A percentile compares a stretch with the other conserved stretches of the same genome.
Conservation (phyloP, 2,113 vertebrate species). For the Actenoides lindsayi region DNA sequence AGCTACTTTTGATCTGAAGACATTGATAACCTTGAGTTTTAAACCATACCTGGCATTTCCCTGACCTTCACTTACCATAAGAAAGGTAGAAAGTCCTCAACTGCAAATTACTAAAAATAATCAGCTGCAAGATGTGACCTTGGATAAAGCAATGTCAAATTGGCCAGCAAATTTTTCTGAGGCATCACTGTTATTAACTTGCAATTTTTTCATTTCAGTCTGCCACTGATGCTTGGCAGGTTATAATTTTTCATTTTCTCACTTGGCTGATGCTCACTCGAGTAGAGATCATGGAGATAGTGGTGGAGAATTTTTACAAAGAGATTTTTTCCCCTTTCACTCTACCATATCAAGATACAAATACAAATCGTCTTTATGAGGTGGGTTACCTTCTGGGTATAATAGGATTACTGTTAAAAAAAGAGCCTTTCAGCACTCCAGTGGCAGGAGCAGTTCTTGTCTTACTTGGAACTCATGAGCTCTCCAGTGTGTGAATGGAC, state of each 20-base stretch:
- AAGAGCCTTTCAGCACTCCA: background rate
- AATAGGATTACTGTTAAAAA: background rate
- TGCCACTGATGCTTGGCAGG: conserved; percentile 88
- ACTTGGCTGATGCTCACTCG: conserved; percentile 83
- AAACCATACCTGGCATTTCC: conserved; percentile 41
- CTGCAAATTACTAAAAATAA: conserved; percentile 78
- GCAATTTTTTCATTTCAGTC: conserved; percentile 87
- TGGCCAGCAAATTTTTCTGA: conserved; percentile 79
- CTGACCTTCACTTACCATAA: conserved; percentile 51
- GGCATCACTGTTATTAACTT: conserved; percentile 84
- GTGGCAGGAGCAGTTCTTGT: background rate
- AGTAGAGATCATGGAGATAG: conserved; percentile 87
- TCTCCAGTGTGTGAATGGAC: background rate
- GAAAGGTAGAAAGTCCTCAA: conserved; percentile 65
- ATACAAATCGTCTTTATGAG: conserved; percentile 2
- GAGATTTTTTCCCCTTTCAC: conserved; percentile 66
- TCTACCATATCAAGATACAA: conserved; percentile 35
- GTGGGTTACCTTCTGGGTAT: background rate
- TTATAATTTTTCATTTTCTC: conserved; percentile 90
- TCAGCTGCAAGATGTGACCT: conserved; percentile 83
- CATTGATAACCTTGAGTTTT: conserved; percentile 63
- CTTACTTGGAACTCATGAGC: background rate
- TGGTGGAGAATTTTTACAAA: conserved; percentile 78
- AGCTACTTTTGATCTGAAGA: conserved; percentile 40
- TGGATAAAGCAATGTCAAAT: conserved; percentile 84